Evolutionary conservation across 2,888 invertebrate genomes (phyloP).

Genomic region (Andrena minutula): DNA sequence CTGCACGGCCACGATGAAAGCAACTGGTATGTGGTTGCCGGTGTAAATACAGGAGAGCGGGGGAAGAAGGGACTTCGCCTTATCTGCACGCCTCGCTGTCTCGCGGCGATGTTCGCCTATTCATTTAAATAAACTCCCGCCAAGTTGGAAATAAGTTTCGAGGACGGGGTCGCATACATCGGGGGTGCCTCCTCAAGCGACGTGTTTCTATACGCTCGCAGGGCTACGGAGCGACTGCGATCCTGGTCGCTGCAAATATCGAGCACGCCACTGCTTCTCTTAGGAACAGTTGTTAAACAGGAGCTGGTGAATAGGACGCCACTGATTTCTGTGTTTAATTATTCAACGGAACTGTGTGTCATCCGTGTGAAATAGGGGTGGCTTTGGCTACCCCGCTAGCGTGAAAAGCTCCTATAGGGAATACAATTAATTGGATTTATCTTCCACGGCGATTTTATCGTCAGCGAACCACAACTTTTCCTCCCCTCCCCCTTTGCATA

Average conservation of each 20-base stretch:
- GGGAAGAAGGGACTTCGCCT: slow-evolving; percentile 33
- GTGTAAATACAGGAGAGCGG: slow-evolving; percentile 42
- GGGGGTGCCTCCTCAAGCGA: slow-evolving; percentile 23
- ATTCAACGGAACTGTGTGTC: too few species aligned
- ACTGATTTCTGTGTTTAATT: too few species aligned
- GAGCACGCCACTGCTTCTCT: neutral
- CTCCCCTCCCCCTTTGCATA: too few species aligned
- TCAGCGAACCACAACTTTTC: neutral
- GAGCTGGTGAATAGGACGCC: too few species aligned
- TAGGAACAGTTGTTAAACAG: too few species aligned
- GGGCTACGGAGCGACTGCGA: neutral
- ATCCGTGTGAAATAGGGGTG: too few species aligned
- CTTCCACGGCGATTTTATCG: neutral
- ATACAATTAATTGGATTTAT: neutral
- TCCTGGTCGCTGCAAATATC: neutral
- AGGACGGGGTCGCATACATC: slow-evolving; percentile 35
- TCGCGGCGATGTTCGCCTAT: slow-evolving; percentile 33
- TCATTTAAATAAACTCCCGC: slow-evolving; percentile 63
- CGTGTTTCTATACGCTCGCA: neutral
- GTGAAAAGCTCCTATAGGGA: too few species aligned
- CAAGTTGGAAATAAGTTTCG: slow-evolving; percentile 62
- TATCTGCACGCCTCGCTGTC: slow-evolving; percentile 36
- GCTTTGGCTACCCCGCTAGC: too few species aligned
- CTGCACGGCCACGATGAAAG: slow-evolving; percentile 50
- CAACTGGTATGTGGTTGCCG: slow-evolving; percentile 48